Evolutionary conservation across 2,113 vertebrate species (phyloP), one percentile per base, ranked within the genome.

Genomic region (Himantopus leucocephalus): DNA sequence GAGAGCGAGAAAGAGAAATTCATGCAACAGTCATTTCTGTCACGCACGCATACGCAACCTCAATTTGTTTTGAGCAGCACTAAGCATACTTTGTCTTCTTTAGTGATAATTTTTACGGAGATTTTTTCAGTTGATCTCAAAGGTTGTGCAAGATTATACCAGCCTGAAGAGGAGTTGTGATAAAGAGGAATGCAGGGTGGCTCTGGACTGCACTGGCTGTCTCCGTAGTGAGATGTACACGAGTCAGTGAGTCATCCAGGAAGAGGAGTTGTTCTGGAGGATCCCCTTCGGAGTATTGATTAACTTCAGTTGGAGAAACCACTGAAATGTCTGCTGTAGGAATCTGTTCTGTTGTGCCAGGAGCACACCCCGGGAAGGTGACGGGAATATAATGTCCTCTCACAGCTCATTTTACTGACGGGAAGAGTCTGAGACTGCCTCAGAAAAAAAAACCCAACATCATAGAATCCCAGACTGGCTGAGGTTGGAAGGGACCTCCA

Each of bases 311-410:
- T 48, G 27, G 30, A 43, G 59, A n/a, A 77, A 52, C 15, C 35
- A 26, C n/a, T 30, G 53, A 17, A n/a, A 21, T 12, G 3, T 18
- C 2, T 23, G 30, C 14, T 80, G 14, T 32, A n/a, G 18, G 48
- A 43, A 35, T 37, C 34, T 10, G 6, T 29, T 37, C n/a, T 70
- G 26, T 41, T 18, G 26, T 56, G 12, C 17, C 70, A 75, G 39
- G 29, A 72, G 52, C 21, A 18, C 37, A 18, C 9, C 17, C 68
- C 0, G 0, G 37, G 37, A 67, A 35, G n/a, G 11, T 18, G n/a
- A 14, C 9, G n/a, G 60, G 39, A 41, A 60, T 18, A n/a, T 9
- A 39, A 35, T 17, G 10, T 76, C 50, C 64, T 21, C 64, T 56
- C 37, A 48, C 26, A 27, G 70, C 32, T 85, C 6, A 23, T 48